These are phyloP conservation scores for Thereva nobilitata DNA, from an alignment of 2,888 invertebrate genomes.

Conservation along the genomic window DNA sequence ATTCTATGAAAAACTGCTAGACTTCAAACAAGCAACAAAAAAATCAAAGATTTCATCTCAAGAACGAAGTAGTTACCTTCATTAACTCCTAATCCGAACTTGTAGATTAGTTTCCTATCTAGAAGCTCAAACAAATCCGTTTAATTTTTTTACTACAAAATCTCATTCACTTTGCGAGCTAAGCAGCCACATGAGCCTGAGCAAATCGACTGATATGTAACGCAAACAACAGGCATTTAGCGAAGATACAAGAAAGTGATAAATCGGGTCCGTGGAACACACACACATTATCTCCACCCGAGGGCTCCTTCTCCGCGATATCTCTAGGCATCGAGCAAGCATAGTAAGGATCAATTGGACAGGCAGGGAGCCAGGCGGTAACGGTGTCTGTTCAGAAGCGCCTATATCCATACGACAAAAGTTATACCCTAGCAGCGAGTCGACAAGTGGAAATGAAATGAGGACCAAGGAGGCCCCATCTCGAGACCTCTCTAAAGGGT, in stretches of 20 bases:
- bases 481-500: slow-evolving; percentile 12
- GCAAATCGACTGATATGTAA: slow-evolving; percentile 42
- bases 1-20: no score
- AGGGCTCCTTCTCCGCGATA: slow-evolving; percentile 6
- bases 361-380: slow-evolving; percentile 34
- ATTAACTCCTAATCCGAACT: slow-evolving; percentile 1
- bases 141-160: slow-evolving; percentile 16
- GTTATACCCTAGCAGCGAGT: slow-evolving; percentile 12
- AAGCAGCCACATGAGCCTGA: slow-evolving; percentile 17
- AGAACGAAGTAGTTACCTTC: background rate
- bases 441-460: slow-evolving; percentile 22
- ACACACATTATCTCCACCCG: slow-evolving; percentile 23
- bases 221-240: slow-evolving; percentile 42
- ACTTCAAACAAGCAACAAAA: no score
- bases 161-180: background rate
- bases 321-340: slow-evolving; percentile 3
- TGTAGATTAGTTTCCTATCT: slow-evolving; percentile 19
- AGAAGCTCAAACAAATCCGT: slow-evolving; percentile 10
- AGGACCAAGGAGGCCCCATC: slow-evolving; percentile 5
- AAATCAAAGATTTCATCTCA: background rate
- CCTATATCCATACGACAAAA: slow-evolving; percentile 25
- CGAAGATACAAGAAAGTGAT: slow-evolving; percentile 42
- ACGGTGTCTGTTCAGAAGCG: slow-evolving; percentile 37
- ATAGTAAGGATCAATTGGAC: slow-evolving; percentile 38
- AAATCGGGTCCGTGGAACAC: slow-evolving; percentile 36